A percentile compares a stretch with the other conserved stretches of the same genome.
Conservation (phyloP, 2,888 invertebrate species). For the Yponomeuta cagnagella region DNA sequence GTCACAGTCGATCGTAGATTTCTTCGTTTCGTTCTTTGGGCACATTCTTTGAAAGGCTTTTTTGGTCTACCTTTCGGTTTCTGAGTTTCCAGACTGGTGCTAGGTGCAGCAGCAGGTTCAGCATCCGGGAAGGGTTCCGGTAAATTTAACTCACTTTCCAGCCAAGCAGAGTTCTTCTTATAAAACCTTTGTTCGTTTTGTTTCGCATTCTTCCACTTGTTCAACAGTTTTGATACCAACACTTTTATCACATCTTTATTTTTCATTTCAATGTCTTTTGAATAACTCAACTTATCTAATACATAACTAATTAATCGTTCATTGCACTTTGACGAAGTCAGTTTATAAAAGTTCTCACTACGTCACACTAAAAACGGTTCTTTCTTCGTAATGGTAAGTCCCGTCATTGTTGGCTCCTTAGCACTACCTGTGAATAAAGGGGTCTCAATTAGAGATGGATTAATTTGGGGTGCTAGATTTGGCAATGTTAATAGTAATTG, state of each 20-base stretch:
- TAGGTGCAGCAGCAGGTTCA: too few relatives aligned
- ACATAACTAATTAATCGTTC: too few relatives aligned
- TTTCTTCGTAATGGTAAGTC: slow-evolving; percentile 5
- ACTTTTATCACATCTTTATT: neutral
- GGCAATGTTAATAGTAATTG: slow-evolving; percentile 2
- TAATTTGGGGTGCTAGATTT: slow-evolving; percentile 4
- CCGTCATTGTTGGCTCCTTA: slow-evolving; percentile 7
- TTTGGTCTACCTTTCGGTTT: too few relatives aligned
- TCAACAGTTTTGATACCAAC: neutral
- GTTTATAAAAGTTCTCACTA: neutral
- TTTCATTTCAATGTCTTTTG: neutral
- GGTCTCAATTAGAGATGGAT: slow-evolving; percentile 5
- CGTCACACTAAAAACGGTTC: slow-evolving; percentile 1
- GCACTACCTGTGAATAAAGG: slow-evolving; percentile 4
- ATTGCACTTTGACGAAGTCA: too few relatives aligned
- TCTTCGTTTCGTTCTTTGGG: too few relatives aligned
- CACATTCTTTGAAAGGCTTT: too few relatives aligned
- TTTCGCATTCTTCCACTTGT: slow-evolving; percentile 1
- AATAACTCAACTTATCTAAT: neutral
- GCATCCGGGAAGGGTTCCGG: too few relatives aligned
- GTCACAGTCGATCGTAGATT: too few relatives aligned
- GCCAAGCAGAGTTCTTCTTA: too few relatives aligned
- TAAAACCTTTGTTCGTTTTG: neutral
- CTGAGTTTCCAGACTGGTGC: too few relatives aligned
- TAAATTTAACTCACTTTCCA: too few relatives aligned